Evolutionary conservation across 2,113 vertebrate species (phyloP).

Genomic region (Pongo pygmaeus): DNA sequence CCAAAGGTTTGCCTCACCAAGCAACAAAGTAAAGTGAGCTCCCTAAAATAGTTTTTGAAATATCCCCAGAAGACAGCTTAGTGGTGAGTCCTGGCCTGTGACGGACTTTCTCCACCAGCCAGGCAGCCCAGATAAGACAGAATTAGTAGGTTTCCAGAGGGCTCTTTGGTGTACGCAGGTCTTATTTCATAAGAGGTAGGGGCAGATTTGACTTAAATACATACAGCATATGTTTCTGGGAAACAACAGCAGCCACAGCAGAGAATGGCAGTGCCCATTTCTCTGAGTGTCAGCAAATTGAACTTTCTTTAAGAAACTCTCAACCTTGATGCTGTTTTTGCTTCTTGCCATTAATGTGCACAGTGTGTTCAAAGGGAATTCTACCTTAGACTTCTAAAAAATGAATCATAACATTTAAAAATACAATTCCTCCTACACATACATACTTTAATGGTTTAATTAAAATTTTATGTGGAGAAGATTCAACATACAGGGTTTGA

Average conservation of each 20-base stretch:
- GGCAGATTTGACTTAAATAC: neutral
- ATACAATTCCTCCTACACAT: neutral
- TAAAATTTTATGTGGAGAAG: neutral
- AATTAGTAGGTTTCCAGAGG: neutral
- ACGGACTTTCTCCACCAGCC: neutral
- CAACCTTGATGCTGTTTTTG: neutral
- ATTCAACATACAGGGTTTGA: neutral
- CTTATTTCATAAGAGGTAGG: neutral
- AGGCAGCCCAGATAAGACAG: neutral
- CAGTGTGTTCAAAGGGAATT: neutral
- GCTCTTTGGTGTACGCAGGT: neutral
- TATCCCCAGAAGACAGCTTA: neutral
- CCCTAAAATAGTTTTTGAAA: neutral
- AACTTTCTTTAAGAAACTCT: neutral
- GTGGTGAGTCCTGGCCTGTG: neutral
- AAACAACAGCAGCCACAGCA: neutral
- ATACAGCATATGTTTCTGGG: neutral
- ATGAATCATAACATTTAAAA: neutral
- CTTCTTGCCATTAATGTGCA: neutral
- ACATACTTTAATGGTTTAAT: neutral
- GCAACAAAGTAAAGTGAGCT: neutral
- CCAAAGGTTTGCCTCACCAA: neutral
- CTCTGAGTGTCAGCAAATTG: neutral
- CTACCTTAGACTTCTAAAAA: neutral
- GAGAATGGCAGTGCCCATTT: neutral